phyloP scores from a whole-genome alignment of 2,888 invertebrate species.

The Eupithecia vulgata region DNA sequence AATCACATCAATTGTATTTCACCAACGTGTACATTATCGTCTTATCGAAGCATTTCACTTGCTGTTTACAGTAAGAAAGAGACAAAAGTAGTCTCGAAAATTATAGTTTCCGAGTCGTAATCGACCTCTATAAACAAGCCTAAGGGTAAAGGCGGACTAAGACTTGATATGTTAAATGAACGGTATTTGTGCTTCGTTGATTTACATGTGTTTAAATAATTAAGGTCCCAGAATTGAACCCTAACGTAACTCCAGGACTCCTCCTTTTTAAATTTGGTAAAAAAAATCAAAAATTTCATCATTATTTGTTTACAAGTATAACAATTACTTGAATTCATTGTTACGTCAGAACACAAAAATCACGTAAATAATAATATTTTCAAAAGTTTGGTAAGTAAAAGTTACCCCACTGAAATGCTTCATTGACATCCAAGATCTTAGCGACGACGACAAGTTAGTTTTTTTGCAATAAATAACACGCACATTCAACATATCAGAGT shows the following conservation, averaged over 20 bases:
- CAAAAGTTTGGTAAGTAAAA: not conserved
- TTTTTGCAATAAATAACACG: conserved; percentile 44
- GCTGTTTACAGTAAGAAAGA: conserved; percentile 78
- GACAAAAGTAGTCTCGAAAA: conserved; percentile 67
- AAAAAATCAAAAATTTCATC: not conserved
- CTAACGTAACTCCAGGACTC: conserved; percentile 19
- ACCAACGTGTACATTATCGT: conserved; percentile 83
- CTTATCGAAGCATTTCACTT: conserved; percentile 81
- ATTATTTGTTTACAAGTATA: not conserved
- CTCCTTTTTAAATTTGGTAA: not conserved
- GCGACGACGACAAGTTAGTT: not conserved
- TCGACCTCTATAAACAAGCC: conserved; percentile 77
- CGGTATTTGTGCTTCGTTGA: conserved; percentile 41
- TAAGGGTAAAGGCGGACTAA: conserved; percentile 79
- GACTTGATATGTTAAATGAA: conserved; percentile 68
- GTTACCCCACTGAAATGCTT: conserved; percentile 34
- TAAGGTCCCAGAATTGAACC: conserved; percentile 34
- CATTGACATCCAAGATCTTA: conserved; percentile 20
- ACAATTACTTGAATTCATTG: not conserved
- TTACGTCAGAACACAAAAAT: not conserved
- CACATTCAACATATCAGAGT: conserved; percentile 70
- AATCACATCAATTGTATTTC: conserved; percentile 85
- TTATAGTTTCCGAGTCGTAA: conserved; percentile 61
- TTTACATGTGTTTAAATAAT: conserved; percentile 8
- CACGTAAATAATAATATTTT: not conserved